phyloP scores from a whole-genome alignment of 2,113 vertebrate genomes.

The Pachycephala philippinensis region DNA sequence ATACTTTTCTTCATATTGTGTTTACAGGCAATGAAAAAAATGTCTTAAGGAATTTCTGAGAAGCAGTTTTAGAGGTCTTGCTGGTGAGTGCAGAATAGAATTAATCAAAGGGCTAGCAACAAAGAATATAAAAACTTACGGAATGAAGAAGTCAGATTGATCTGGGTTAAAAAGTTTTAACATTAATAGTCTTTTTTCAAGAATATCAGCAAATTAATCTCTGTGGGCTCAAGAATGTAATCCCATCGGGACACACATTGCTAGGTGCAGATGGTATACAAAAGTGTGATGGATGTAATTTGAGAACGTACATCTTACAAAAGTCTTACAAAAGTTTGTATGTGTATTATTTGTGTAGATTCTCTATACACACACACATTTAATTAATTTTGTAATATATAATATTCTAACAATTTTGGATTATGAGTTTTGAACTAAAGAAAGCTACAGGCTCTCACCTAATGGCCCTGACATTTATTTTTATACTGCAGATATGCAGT shows the following conservation, averaged over 20 bases:
- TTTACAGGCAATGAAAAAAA: not conserved
- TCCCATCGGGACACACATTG: not conserved
- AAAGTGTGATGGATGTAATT: not conserved
- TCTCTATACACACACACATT: not conserved
- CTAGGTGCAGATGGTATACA: not conserved
- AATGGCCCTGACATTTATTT: not conserved
- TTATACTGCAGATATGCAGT: not conserved
- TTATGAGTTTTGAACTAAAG: not conserved
- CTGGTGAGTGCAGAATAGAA: not conserved
- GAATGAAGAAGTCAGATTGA: not conserved
- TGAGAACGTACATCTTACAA: not conserved
- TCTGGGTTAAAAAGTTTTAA: not conserved
- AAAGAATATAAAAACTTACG: not conserved
- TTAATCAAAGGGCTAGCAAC: not conserved
- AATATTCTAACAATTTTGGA: not conserved
- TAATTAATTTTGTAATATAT: not conserved
- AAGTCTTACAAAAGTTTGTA: not conserved
- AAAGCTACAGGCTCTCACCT: not conserved
- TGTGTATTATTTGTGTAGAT: not conserved
- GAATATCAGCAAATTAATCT: not conserved
- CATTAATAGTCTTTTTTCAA: not conserved
- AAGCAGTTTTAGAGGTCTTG: not conserved
- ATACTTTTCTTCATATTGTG: not conserved
- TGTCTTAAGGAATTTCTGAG: not conserved
- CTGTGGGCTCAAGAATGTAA: not conserved